Evolutionary conservation across 2,888 invertebrate species (phyloP).

Genomic region (Dusona sp.): DNA sequence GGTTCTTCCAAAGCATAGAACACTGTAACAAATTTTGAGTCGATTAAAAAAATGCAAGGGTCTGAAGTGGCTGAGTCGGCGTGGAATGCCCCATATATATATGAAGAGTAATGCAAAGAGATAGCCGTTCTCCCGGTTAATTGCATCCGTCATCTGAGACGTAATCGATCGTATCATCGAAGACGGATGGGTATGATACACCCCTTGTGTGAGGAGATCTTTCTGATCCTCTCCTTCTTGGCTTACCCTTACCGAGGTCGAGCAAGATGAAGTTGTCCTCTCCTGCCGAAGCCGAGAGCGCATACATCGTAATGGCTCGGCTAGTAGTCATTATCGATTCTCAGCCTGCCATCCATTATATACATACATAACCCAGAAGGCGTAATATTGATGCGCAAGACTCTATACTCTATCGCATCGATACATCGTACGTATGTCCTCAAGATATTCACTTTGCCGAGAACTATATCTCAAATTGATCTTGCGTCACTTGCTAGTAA

Average conservation of each 20-base stretch:
- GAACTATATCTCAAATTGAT: slow-evolving; percentile 30
- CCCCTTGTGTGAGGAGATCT: slow-evolving; percentile 52
- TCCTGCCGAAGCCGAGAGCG: slow-evolving; percentile 33
- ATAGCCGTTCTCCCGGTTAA: slow-evolving; percentile 73
- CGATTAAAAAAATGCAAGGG: too few relatives aligned
- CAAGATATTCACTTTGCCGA: slow-evolving; percentile 16
- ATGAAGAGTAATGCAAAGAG: slow-evolving; percentile 31
- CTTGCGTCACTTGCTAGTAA: background rate
- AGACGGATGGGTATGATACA: slow-evolving; percentile 68
- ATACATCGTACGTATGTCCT: slow-evolving; percentile 26
- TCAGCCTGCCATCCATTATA: slow-evolving; percentile 38
- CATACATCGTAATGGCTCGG: slow-evolving; percentile 56
- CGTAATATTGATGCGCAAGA: slow-evolving; percentile 33
- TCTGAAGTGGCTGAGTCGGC: too few relatives aligned
- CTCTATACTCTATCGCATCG: slow-evolving; percentile 16
- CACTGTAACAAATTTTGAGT: too few relatives aligned
- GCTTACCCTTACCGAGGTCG: slow-evolving; percentile 18
- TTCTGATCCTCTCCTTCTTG: slow-evolving; percentile 24
- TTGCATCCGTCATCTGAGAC: slow-evolving; percentile 75
- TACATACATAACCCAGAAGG: background rate
- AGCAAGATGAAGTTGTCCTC: slow-evolving; percentile 60
- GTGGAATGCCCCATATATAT: too few relatives aligned
- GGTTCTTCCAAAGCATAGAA: too few relatives aligned
- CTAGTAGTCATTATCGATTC: slow-evolving; percentile 64
- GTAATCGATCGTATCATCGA: slow-evolving; percentile 73